Evolutionary conservation across 1,140 invertebrate species (phyloP).

Genomic region (Temnothorax longispinosus): DNA sequence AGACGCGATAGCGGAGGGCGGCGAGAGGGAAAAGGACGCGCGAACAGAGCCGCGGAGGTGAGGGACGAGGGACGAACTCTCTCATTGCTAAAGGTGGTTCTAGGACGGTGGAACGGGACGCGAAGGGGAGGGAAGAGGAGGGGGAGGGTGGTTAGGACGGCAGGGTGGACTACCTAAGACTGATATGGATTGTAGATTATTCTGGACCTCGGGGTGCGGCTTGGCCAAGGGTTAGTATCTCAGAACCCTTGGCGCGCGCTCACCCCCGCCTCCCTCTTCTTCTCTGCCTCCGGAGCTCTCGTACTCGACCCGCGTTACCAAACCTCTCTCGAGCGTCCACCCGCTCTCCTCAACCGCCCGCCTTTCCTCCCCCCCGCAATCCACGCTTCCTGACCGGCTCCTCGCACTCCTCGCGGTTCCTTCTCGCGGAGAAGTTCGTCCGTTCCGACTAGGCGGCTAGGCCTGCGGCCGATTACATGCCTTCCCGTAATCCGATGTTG

Average conservation of each 20-base stretch:
- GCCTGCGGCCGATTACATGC: slow-evolving; percentile 80
- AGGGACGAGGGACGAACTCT: slow-evolving; percentile 58
- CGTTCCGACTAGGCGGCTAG: slow-evolving; percentile 75
- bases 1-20: slow-evolving; percentile 60
- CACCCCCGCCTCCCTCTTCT: slow-evolving; percentile 72
- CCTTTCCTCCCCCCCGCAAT: slow-evolving; percentile 56
- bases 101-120: slow-evolving; percentile 65
- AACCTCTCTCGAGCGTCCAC: slow-evolving; percentile 72
- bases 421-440: slow-evolving; percentile 70
- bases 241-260: slow-evolving; percentile 80
- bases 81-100: slow-evolving; percentile 78
- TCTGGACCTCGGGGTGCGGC: slow-evolving; percentile 86
- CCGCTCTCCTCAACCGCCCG: slow-evolving; percentile 38
- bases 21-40: slow-evolving; percentile 65
- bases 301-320: slow-evolving; percentile 76
- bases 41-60: slow-evolving; percentile 46
- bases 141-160: slow-evolving; percentile 69
- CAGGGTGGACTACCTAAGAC: slow-evolving; percentile 84
- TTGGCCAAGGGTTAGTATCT: slow-evolving; percentile 86
- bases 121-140: background rate
- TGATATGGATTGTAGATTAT: slow-evolving; percentile 87
- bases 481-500: slow-evolving; percentile 77
- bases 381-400: slow-evolving; percentile 59
- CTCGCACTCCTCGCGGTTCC: slow-evolving; percentile 72
- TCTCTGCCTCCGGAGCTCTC: slow-evolving; percentile 68